A percentile compares a stretch with the other conserved stretches of the same genome.
Conservation (phyloP, 1,140 invertebrate species). For the Condylostylus longicornis region DNA sequence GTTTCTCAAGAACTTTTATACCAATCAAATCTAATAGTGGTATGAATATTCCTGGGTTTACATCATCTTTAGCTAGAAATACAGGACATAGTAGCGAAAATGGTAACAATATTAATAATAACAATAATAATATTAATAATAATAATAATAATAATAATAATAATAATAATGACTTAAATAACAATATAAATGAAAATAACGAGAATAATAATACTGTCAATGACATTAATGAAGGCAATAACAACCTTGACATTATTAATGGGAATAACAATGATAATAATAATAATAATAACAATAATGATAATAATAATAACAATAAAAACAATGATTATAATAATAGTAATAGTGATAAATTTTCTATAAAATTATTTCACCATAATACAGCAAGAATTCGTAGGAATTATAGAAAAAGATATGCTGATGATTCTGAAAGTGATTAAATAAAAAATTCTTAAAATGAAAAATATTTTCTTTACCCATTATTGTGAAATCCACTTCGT, state of each 20-base stretch:
- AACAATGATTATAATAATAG: not conserved
- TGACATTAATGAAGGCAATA: not conserved
- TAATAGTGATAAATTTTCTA: not conserved
- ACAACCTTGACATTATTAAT: not conserved
- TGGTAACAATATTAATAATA: not conserved
- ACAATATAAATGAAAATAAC: not conserved
- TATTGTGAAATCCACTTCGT: too few species aligned
- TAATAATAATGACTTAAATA: not conserved
- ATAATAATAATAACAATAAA: constrained; percentile 3
- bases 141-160: not conserved
- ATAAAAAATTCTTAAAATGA: too few species aligned
- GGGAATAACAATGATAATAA: not conserved
- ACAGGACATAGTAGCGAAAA: too few species aligned
- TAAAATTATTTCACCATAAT: constrained; percentile 9
- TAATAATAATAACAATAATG: constrained; percentile 3
- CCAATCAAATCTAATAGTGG: too few species aligned
- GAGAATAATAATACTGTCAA: not conserved
- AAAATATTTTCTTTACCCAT: too few species aligned
- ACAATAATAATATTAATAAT: constrained; percentile 5
- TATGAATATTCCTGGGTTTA: too few species aligned
- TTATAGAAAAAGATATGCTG: constrained; percentile 11
- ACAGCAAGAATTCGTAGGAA: constrained; percentile 9
- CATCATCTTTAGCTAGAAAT: too few species aligned
- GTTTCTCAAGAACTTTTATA: too few species aligned
- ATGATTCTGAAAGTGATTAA: constrained; percentile 13